A percentile compares a stretch with the other conserved stretches of the same genome.
phyloP scores from a whole-genome alignment of 2,113 vertebrate genomes.

The Ia io region DNA sequence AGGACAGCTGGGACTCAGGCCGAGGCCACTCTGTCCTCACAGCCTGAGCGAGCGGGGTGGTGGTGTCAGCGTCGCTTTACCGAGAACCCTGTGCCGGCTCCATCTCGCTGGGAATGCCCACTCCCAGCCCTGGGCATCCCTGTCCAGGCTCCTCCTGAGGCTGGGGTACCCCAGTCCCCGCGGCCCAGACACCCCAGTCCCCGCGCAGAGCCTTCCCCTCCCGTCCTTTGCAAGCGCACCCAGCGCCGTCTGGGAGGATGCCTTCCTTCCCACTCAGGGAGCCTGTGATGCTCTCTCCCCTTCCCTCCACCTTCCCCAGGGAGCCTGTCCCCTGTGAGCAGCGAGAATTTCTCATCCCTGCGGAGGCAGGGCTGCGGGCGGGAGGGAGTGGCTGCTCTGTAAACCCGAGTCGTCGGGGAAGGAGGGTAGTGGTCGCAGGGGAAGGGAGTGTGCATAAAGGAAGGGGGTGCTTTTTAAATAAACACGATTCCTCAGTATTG shows the following conservation, averaged over 20 bases:
- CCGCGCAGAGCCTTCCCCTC: neutral
- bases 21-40: no score
- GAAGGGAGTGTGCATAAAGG: neutral
- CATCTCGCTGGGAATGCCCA: neutral
- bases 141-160: neutral
- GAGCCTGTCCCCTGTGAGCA: neutral
- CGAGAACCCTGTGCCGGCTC: neutral
- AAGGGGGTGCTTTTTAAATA: neutral
- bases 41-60: fast-evolving
- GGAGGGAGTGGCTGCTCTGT: neutral
- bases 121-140: neutral
- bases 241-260: neutral
- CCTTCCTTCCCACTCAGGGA: neutral
- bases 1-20: neutral
- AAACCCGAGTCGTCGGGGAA: neutral
- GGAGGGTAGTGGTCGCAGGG: neutral
- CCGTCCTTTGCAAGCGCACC: neutral
- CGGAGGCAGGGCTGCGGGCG: neutral
- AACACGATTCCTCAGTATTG: neutral
- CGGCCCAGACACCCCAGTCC: neutral
- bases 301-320: no score
- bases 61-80: neutral
- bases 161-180: neutral
- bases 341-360: neutral
- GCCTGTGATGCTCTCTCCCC: fast-evolving